Conservation (phyloP, 2,888 invertebrate genomes). For the Aleiodes alternator region DNA sequence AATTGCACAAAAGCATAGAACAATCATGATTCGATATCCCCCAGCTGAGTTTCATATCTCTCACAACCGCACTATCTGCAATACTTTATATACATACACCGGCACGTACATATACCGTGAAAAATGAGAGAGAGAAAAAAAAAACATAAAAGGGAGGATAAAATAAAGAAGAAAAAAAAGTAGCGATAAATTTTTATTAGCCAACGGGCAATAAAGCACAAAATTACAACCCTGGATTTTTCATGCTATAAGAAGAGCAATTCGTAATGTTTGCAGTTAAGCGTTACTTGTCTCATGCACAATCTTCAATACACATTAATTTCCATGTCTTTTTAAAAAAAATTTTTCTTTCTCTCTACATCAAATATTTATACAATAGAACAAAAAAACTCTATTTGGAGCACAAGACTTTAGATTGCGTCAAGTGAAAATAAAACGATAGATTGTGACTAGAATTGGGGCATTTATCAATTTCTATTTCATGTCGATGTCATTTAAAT, state of each 20-base stretch:
- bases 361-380: no score
- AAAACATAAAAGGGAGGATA: neutral
- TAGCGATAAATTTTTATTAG: constrained; percentile 56
- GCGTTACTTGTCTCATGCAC: constrained; percentile 11
- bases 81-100: constrained; percentile 43
- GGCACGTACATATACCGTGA: constrained; percentile 43
- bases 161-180: constrained; percentile 10
- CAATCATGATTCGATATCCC: constrained; percentile 45
- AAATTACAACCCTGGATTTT: constrained; percentile 51
- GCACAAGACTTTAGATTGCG: no score
- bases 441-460: no score
- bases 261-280: constrained; percentile 42
- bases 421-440: no score
- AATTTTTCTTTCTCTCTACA: no score
- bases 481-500: neutral
- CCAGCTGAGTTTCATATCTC: constrained; percentile 27
- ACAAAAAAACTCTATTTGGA: no score
- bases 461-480: constrained; percentile 4
- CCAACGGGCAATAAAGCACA: constrained; percentile 54
- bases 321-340: neutral
- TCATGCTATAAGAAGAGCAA: constrained; percentile 34
- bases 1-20: constrained; percentile 36
- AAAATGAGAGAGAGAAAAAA: constrained; percentile 44
- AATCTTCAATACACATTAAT: constrained; percentile 16
- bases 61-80: constrained; percentile 25